Conservation (phyloP, 2,888 invertebrate species). For the Isotomurus palustris region DNA sequence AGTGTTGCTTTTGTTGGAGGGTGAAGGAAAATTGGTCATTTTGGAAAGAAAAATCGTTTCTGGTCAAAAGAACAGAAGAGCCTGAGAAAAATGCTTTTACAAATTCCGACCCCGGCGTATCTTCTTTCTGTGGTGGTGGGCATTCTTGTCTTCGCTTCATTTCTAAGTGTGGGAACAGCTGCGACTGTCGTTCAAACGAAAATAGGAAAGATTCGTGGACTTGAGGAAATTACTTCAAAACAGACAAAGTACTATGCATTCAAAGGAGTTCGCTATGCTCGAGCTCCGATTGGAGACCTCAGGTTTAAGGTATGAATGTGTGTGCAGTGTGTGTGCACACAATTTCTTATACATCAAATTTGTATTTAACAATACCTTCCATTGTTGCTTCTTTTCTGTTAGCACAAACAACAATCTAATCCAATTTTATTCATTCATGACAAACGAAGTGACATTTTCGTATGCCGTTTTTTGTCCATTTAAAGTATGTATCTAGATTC, state of each 20-base stretch:
- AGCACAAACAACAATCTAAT: too few relatives aligned
- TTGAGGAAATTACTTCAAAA: slow-evolving; percentile 34
- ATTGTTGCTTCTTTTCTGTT: too few relatives aligned
- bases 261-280: slow-evolving; percentile 47
- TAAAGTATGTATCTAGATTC: too few relatives aligned
- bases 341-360: background rate
- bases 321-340: background rate
- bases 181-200: slow-evolving; percentile 41
- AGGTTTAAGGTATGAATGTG: slow-evolving; percentile 46
- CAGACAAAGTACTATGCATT: slow-evolving; percentile 46
- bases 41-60: slow-evolving; percentile 16
- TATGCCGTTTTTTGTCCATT: too few relatives aligned
- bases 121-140: background rate
- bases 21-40: slow-evolving; percentile 23
- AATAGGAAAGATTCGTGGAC: slow-evolving; percentile 45
- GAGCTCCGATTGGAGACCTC: slow-evolving; percentile 44
- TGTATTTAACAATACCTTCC: too few relatives aligned
- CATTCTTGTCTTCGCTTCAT: slow-evolving; percentile 6
- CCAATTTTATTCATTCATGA: too few relatives aligned
- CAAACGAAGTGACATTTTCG: too few relatives aligned
- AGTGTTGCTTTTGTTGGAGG: slow-evolving; percentile 21
- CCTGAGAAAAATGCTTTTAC: slow-evolving; percentile 14
- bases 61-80: slow-evolving; percentile 14
- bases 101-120: slow-evolving; percentile 9
- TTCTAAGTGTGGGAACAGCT: slow-evolving; percentile 11